Evolutionary conservation across 2,113 vertebrate genomes (phyloP).

Genomic region (Kobus ellipsiprymnus): DNA sequence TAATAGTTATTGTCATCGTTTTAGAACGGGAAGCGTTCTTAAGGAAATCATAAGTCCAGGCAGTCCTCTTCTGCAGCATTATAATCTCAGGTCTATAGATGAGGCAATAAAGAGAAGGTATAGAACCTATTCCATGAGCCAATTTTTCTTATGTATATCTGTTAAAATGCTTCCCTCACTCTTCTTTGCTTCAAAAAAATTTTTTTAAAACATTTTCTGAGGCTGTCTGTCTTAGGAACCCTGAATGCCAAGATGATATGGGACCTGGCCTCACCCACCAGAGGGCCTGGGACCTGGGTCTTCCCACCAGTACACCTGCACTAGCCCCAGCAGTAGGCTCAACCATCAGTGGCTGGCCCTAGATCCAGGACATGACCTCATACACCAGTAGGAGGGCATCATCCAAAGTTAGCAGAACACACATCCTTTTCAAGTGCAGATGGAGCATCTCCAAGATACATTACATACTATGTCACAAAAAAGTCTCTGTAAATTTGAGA

Average conservation of each 20-base stretch:
- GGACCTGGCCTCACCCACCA: neutral
- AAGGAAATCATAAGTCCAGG: neutral
- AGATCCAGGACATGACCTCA: neutral
- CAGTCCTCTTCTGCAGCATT: neutral
- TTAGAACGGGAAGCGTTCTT: neutral
- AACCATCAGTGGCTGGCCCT: neutral
- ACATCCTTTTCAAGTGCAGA: neutral
- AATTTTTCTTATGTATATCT: neutral
- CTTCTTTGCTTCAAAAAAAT: neutral
- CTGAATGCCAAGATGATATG: neutral
- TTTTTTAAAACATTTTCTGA: neutral
- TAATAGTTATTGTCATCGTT: neutral
- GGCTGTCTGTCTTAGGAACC: neutral
- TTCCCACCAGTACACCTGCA: neutral
- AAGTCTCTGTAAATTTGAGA: neutral
- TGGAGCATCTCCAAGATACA: neutral
- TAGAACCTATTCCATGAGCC: neutral
- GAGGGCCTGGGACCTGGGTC: neutral
- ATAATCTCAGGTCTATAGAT: neutral
- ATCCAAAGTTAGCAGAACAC: neutral
- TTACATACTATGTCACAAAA: neutral
- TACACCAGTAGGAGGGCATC: neutral
- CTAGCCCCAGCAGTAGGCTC: neutral
- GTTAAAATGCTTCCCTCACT: neutral
- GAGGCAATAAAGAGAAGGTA: neutral